Conservation (phyloP, 2,113 vertebrate species). For the Prietella phreatophila region DNA sequence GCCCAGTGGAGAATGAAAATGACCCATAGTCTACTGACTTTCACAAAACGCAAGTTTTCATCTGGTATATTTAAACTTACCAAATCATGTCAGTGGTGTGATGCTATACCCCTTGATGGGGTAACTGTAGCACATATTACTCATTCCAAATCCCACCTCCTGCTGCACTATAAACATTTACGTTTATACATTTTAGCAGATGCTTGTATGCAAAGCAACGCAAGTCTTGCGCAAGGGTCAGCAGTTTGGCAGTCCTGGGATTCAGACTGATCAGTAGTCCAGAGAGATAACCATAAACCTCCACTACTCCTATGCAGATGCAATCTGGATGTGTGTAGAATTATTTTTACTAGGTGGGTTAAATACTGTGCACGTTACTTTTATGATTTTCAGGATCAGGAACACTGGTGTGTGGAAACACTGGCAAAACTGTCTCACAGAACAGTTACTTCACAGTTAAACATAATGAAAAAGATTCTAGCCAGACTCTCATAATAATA, state of each 20-base stretch:
- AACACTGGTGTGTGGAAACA: background rate
- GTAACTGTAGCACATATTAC: background rate
- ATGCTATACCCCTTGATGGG: background rate
- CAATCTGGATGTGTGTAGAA: background rate
- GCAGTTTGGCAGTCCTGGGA: background rate
- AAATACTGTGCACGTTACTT: too few species aligned
- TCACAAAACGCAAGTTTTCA: background rate
- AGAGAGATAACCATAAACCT: background rate
- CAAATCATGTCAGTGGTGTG: background rate
- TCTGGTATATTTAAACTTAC: background rate
- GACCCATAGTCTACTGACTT: background rate
- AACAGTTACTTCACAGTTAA: background rate
- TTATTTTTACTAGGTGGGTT: background rate
- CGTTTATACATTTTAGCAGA: background rate
- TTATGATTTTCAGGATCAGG: background rate
- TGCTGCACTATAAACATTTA: background rate
- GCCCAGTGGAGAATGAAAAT: background rate
- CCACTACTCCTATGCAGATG: background rate
- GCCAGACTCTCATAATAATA: background rate
- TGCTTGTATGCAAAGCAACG: background rate
- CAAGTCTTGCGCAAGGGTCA: background rate
- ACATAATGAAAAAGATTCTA: background rate
- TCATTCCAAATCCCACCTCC: background rate
- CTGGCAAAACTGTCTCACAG: background rate
- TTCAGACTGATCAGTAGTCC: background rate